Evolutionary conservation across 2,797 vertebrate genomes (phyloP).

Genomic region (Galagoides demidoff): DNA sequence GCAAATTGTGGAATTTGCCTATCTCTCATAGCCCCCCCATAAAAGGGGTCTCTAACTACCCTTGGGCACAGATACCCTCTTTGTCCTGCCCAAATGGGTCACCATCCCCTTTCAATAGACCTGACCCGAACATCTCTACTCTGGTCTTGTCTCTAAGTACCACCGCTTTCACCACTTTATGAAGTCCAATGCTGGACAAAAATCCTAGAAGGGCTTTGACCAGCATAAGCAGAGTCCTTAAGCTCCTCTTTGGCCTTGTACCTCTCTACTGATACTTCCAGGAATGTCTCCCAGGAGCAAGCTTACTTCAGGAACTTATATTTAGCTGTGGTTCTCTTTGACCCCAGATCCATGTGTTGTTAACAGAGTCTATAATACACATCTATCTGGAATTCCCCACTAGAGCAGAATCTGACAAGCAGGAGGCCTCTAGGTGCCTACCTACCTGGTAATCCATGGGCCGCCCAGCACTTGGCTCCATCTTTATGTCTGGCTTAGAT

Average conservation of each 20-base stretch:
- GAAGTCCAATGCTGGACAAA: background rate
- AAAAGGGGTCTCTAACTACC: too few relatives aligned
- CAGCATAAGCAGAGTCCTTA: background rate
- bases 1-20: too few relatives aligned
- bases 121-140: too few relatives aligned
- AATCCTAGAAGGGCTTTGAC: background rate
- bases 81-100: too few relatives aligned
- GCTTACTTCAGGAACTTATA: background rate
- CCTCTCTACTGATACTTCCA: background rate
- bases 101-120: too few relatives aligned
- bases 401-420: background rate
- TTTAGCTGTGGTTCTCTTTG: background rate
- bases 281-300: background rate
- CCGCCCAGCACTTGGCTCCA: slow-evolving; percentile 96
- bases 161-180: background rate
- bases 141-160: too few relatives aligned
- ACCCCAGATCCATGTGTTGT: background rate
- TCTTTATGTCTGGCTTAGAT: slow-evolving; percentile 98
- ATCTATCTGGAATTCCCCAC: background rate
- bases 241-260: background rate
- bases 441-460: slow-evolving; percentile 97
- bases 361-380: background rate
- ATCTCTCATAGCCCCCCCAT: too few relatives aligned
- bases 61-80: too few relatives aligned
- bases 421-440: fast-evolving